These are phyloP conservation scores for Drusus annulatus DNA, from an alignment of 1,140 invertebrate genomes.

Conservation along the genomic window DNA sequence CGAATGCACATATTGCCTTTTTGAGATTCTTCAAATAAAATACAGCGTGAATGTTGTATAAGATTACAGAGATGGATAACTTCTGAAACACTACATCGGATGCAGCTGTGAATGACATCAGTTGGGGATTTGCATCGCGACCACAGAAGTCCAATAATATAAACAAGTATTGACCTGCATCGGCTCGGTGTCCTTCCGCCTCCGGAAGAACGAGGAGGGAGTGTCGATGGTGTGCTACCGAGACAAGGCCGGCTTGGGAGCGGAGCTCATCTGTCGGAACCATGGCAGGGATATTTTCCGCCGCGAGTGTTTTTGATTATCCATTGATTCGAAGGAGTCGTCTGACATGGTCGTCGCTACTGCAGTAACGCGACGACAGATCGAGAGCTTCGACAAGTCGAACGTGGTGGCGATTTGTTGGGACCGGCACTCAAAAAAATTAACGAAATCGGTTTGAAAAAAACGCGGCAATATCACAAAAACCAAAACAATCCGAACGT, in stretches of 20 bases:
- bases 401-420: conserved; percentile 24
- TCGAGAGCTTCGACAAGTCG: conserved; percentile 51
- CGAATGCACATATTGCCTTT: no score
- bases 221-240: conserved; percentile 93
- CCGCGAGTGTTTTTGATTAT: conserved; percentile 75
- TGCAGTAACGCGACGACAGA: conserved; percentile 60
- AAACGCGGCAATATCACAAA: not conserved
- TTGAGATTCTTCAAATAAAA: no score
- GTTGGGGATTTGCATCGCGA: no score
- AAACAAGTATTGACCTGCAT: conserved; percentile 23
- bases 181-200: not conserved
- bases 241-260: conserved; percentile 79
- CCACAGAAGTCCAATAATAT: no score
- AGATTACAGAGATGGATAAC: no score
- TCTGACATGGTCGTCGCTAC: conserved; percentile 67
- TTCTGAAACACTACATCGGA: no score
- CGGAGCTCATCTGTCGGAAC: conserved; percentile 83
- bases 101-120: no score
- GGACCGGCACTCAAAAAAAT: not conserved
- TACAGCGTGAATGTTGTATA: no score
- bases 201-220: conserved; percentile 78
- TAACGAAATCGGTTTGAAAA: not conserved
- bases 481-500: not conserved
- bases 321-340: conserved; percentile 67
- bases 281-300: conserved; percentile 91